These are phyloP conservation scores for Tachina grossa DNA, from an alignment of 2,888 invertebrate genomes.

Conservation along the genomic window DNA sequence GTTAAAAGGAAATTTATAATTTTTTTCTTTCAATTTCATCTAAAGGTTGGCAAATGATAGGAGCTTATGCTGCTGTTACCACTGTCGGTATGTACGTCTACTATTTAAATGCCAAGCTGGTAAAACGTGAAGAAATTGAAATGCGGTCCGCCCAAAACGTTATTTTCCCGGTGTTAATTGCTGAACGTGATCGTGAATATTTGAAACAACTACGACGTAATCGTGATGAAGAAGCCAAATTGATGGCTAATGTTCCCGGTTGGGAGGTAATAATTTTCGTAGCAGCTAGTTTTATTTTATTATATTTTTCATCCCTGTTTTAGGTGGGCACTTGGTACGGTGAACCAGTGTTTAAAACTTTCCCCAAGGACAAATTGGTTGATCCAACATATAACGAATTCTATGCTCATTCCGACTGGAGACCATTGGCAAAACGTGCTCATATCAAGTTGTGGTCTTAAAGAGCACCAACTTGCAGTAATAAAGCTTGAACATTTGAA, in stretches of 20 bases:
- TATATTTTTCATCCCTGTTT: constrained; percentile 47
- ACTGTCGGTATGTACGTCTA: constrained; percentile 85
- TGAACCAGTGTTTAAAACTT: constrained; percentile 90
- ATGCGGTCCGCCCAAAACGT: constrained; percentile 90
- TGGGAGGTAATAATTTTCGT: constrained; percentile 87
- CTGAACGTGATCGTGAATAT: constrained; percentile 93
- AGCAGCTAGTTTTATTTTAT: neutral
- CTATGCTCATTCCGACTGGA: constrained; percentile 86
- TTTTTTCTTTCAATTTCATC: neutral
- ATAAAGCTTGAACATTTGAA: neutral
- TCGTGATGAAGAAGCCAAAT: constrained; percentile 91
- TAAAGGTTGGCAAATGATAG: constrained; percentile 86
- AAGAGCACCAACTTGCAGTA: constrained; percentile 63
- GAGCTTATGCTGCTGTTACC: constrained; percentile 85
- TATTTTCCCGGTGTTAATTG: constrained; percentile 89
- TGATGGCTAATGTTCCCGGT: constrained; percentile 95
- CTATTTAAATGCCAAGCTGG: constrained; percentile 84
- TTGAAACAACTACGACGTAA: constrained; percentile 91
- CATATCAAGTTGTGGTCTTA: constrained; percentile 85
- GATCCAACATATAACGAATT: constrained; percentile 88
- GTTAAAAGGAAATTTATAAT: neutral
- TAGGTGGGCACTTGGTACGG: constrained; percentile 92
- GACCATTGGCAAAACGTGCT: constrained; percentile 84
- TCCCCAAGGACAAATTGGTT: constrained; percentile 86
- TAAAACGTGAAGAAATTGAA: constrained; percentile 87